Base-by-base conservation (phyloP, 2,797 vertebrate species). In the Danio albolineatus region DNA sequence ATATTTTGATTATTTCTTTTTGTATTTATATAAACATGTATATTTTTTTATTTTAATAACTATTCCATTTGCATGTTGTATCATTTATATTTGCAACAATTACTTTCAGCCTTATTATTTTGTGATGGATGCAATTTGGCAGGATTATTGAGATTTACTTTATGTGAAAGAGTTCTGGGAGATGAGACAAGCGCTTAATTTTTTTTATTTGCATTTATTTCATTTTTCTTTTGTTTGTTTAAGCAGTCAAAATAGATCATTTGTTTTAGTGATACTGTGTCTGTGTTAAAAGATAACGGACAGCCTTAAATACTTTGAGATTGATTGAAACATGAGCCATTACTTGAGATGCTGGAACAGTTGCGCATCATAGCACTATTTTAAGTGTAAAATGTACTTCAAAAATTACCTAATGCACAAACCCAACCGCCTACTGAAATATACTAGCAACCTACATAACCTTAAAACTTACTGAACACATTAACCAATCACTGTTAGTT, bases 401-500 rank as follows among this genome's bases (percentile, higher is more conserved):
- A 44, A 3, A 64, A 69, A 8, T 36, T n/a, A 48, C 19, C 4
- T 4, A 13, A 49, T 19, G 10, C 16, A 19, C 6, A 39, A 39
- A 4, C n/a, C 21, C 14, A n/a, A 4, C 10, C 14, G 6, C 46
- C 48, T 4, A 9, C 48, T 12, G 38, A 7, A 28, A 28, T 28
- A 28, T 28, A 28, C 28, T 28, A 28, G n/a, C n/a, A 28, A 28
- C 28, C 28, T 51, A 16, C 7, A 12, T 19, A 6, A n/a, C 9
- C 3, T 0, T 21, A 39, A 67, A 12, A 4, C 21, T 49, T 19
- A 41, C 7, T 66, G 46, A 17, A 60, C 10, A 1, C 7, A 17
- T 53, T n/a, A 44, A 46, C 69, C 6, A 36, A 43, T 61, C 51
- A 6, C 10, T 6, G 41, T 21, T 51, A 84, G 80, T 81, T 60